Percentiles rank a stretch among this genome's conserved stretches.
Evolutionary conservation across 2,113 vertebrate species (phyloP).

Genomic region (Lutjanus erythropterus): DNA sequence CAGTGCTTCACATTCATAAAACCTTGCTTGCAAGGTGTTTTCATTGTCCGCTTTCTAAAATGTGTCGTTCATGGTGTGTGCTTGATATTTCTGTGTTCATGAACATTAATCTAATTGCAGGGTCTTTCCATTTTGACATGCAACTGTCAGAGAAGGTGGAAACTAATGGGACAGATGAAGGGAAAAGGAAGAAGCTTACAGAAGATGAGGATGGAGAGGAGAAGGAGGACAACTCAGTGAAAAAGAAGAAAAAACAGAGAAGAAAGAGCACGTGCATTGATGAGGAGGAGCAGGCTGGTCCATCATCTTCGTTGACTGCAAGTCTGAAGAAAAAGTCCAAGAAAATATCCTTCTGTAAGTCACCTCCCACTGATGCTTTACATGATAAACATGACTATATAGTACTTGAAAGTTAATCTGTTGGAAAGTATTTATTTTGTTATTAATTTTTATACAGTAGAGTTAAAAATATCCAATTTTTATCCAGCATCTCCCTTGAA

Average conservation of each 20-base stretch:
- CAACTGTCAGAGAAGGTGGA: slow-evolving; percentile 32
- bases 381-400: not conserved
- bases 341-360: slow-evolving; percentile 64
- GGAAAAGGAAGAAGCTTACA: slow-evolving; percentile 19
- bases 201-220: slow-evolving; percentile 14
- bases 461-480: not conserved
- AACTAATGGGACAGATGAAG: not conserved
- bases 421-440: not conserved
- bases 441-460: too few species aligned
- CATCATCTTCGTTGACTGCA: slow-evolving; percentile 56
- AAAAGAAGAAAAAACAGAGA: slow-evolving; percentile 34
- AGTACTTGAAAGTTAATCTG: not conserved
- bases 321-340: slow-evolving; percentile 30
- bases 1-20: not conserved
- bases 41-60: too few species aligned
- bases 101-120: slow-evolving; percentile 34
- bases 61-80: too few species aligned
- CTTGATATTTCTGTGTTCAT: not conserved
- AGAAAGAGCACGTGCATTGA: not conserved
- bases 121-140: slow-evolving; percentile 49
- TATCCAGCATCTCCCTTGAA: slow-evolving; percentile 67
- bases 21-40: not conserved
- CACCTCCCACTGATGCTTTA: not conserved
- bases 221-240: not conserved
- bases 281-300: slow-evolving; percentile 59